Evolutionary conservation across 1,140 invertebrate species (phyloP).

Genomic region (Nebria ingens): DNA sequence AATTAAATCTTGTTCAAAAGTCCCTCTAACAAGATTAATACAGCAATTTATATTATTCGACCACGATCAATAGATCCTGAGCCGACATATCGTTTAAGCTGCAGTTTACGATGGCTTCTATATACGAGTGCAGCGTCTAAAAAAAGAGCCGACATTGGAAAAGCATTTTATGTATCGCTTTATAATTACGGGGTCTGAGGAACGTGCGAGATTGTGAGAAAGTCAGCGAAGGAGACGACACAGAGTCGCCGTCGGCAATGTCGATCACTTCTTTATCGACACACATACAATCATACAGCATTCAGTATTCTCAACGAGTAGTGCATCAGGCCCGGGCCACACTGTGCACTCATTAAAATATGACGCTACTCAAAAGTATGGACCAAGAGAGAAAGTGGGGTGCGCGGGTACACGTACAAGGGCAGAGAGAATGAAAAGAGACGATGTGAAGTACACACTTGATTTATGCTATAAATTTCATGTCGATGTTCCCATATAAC

Average conservation of each 20-base stretch:
- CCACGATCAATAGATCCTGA: no score
- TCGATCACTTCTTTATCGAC: conserved; percentile 9
- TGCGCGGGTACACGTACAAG: background rate
- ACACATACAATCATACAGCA: no score
- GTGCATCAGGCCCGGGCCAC: background rate
- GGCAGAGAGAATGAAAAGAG: background rate
- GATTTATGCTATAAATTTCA: conserved; percentile 6
- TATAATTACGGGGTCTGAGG: conserved; percentile 2
- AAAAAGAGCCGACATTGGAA: conserved; percentile 4
- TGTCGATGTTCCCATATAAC: conserved; percentile 3
- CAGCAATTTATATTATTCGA: background rate
- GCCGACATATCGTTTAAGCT: no score
- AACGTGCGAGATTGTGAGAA: conserved; percentile 8
- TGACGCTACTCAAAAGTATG: background rate
- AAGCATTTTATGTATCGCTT: conserved; percentile 3
- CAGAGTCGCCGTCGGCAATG: background rate
- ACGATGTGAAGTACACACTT: background rate
- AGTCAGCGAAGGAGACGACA: conserved; percentile 4
- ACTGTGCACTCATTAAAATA: background rate
- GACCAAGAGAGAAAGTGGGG: background rate
- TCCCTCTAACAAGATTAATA: no score
- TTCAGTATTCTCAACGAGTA: conserved; percentile 3
- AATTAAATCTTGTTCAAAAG: no score
- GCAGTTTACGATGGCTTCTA: conserved; percentile 3
- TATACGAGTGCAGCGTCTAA: no score